Evolutionary conservation across 2,888 invertebrate species (phyloP).

Genomic region (Eurytoma californica): DNA sequence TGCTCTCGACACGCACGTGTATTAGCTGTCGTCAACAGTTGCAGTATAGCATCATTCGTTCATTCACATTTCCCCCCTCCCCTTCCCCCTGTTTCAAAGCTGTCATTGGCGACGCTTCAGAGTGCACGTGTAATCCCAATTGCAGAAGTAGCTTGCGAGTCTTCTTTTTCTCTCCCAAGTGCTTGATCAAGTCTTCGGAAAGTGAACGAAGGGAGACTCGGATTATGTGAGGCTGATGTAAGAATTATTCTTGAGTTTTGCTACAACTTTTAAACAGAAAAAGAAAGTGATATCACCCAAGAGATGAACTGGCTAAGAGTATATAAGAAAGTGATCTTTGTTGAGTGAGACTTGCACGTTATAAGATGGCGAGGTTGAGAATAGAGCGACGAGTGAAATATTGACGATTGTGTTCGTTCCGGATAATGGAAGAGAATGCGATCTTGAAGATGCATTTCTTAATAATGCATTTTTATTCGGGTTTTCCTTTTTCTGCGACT

Average conservation of each 20-base stretch:
- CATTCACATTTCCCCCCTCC: slow-evolving; percentile 30
- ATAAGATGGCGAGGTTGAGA: slow-evolving; percentile 35
- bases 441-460: slow-evolving; percentile 45
- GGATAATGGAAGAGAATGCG: slow-evolving; percentile 28
- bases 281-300: slow-evolving; percentile 41
- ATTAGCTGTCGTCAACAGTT: slow-evolving; percentile 29
- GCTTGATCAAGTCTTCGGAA: slow-evolving; percentile 45
- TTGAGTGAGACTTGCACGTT: slow-evolving; percentile 45
- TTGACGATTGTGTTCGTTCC: slow-evolving; percentile 37
- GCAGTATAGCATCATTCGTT: slow-evolving; percentile 32
- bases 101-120: slow-evolving; percentile 16
- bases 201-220: slow-evolving; percentile 33
- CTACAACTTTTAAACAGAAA: slow-evolving; percentile 32
- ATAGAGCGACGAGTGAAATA: slow-evolving; percentile 48
- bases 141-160: slow-evolving; percentile 36
- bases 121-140: slow-evolving; percentile 33
- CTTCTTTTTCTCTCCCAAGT: slow-evolving; percentile 30
- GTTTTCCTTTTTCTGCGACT: slow-evolving; percentile 9
- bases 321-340: slow-evolving; percentile 45
- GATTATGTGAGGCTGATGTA: slow-evolving; percentile 40
- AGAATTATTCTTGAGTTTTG: slow-evolving; percentile 47
- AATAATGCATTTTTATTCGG: slow-evolving; percentile 18
- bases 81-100: slow-evolving; percentile 3
- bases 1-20: slow-evolving; percentile 37
- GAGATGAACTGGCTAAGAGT: slow-evolving; percentile 50